phyloP scores from a whole-genome alignment of 2,113 vertebrate species.

The Fregata magnificens region DNA sequence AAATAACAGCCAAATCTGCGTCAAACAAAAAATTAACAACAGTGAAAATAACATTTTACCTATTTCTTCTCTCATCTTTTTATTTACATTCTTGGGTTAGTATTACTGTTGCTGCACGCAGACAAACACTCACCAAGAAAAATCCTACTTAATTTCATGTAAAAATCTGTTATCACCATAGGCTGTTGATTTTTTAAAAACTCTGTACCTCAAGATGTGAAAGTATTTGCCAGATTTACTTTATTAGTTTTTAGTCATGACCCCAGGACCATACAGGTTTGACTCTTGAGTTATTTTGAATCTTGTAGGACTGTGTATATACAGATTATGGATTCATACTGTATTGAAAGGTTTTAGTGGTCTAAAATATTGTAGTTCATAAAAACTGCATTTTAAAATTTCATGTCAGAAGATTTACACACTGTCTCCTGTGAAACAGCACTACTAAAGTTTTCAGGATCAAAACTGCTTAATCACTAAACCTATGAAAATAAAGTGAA shows the following conservation, averaged over 20 bases:
- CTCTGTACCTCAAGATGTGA: not conserved
- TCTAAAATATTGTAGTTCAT: not conserved
- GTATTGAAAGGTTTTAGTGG: not conserved
- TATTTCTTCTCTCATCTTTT: not conserved
- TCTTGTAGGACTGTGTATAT: not conserved
- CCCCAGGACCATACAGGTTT: not conserved
- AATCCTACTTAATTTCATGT: not conserved
- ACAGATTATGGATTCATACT: not conserved
- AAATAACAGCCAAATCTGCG: not conserved
- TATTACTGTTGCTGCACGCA: not conserved
- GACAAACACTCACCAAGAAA: not conserved
- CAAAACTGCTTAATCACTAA: not conserved
- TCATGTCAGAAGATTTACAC: not conserved
- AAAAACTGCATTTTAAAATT: not conserved
- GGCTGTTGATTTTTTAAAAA: not conserved
- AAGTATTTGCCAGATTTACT: not conserved
- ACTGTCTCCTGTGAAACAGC: not conserved
- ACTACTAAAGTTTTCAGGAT: not conserved
- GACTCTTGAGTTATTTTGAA: not conserved
- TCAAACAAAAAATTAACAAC: not conserved
- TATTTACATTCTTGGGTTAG: fast-evolving
- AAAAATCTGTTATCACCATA: not conserved
- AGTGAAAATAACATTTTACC: not conserved
- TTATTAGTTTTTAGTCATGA: not conserved
- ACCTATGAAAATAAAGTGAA: not conserved